A percentile compares a stretch with the other conserved stretches of the same genome.
Evolutionary conservation across 2,113 vertebrate genomes (phyloP).

Genomic region (Baryphthengus martii): DNA sequence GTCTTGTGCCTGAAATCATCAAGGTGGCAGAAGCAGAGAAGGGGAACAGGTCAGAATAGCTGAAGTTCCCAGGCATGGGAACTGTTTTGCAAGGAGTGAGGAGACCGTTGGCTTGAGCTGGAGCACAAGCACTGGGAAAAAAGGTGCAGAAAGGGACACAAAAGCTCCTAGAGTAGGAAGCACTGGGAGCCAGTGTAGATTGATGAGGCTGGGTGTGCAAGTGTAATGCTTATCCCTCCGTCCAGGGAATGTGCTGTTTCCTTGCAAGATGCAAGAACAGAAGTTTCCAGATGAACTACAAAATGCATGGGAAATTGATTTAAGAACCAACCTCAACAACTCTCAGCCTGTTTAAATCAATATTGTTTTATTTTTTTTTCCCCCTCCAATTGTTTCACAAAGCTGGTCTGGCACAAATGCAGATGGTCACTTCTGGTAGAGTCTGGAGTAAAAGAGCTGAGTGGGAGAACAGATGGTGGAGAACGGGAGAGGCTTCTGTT

Average conservation of each 20-base stretch:
- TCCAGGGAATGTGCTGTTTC: background rate
- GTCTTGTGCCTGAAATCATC: background rate
- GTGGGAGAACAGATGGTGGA: background rate
- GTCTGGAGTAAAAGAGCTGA: background rate
- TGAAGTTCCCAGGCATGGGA: background rate
- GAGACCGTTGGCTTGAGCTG: background rate
- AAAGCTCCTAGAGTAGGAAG: background rate
- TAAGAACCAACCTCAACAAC: background rate
- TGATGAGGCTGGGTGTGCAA: background rate
- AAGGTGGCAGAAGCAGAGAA: background rate
- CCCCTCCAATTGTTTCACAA: background rate
- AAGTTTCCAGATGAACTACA: background rate
- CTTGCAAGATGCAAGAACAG: background rate
- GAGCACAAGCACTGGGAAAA: background rate
- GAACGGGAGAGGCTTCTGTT: background rate
- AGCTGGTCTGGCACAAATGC: background rate
- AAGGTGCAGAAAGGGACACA: background rate
- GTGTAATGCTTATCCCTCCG: background rate
- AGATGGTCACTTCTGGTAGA: background rate
- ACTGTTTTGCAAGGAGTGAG: background rate
- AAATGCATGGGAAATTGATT: background rate
- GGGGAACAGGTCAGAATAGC: background rate
- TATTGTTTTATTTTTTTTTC: background rate
- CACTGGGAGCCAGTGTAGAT: background rate
- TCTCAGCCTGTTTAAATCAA: background rate